Conservation (phyloP, 1,140 invertebrate species). For the Saccostrea cuccullata region DNA sequence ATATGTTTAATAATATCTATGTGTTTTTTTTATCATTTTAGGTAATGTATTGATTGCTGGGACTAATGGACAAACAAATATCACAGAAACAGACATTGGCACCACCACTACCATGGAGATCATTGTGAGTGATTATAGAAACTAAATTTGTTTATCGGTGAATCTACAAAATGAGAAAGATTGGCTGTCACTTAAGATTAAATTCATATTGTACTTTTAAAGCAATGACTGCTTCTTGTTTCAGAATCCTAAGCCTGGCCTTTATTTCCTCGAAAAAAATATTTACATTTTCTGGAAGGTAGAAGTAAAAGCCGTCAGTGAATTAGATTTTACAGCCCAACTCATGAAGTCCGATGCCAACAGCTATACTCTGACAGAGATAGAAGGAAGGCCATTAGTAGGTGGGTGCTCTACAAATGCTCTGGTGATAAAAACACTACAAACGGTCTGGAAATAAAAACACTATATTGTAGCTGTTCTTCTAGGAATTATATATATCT, state of each 20-base stretch:
- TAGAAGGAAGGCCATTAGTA: conserved; percentile 40
- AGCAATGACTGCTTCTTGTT: not conserved
- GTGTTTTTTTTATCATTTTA: not conserved
- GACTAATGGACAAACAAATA: not conserved
- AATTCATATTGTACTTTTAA: not conserved
- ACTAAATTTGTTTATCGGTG: no score
- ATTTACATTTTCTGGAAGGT: conserved; percentile 24
- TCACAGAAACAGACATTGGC: not conserved
- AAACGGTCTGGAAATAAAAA: not conserved
- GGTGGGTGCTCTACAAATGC: not conserved
- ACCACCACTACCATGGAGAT: not conserved
- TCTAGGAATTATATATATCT: no score
- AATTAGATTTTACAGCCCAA: conserved; percentile 36
- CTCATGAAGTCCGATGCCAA: conserved; percentile 13
- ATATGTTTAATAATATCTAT: not conserved
- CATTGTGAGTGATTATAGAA: not conserved
- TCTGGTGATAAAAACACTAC: not conserved
- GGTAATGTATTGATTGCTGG: not conserved
- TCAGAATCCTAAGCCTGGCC: conserved; percentile 5
- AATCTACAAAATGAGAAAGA: no score
- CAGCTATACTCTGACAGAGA: conserved; percentile 30
- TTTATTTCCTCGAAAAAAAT: not conserved
- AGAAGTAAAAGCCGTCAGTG: conserved; percentile 28
- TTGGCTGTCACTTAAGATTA: not conserved
- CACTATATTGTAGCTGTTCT: no score